phyloP scores from a whole-genome alignment of 2,888 invertebrate genomes.

The Megaustenia siamemsis region DNA sequence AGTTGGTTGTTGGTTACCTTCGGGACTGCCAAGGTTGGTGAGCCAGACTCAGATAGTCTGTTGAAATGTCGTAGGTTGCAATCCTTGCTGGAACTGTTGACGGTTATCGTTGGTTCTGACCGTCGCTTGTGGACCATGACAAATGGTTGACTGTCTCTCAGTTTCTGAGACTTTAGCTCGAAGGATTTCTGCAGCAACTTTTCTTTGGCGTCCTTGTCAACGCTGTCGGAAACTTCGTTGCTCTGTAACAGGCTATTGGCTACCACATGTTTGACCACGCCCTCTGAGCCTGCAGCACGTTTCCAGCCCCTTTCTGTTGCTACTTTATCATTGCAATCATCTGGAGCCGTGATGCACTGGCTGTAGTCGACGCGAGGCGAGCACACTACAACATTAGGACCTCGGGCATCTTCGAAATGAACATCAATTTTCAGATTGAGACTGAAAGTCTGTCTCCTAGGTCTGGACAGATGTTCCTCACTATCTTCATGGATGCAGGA shows the following conservation, averaged over 20 bases:
- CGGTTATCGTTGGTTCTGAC: conserved; percentile 1
- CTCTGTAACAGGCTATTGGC: not conserved
- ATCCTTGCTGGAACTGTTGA: not conserved
- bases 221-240: not conserved
- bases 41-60: not conserved
- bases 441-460: conserved; percentile 32
- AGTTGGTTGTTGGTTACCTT: not conserved
- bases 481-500: not conserved
- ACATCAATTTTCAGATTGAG: conserved; percentile 50
- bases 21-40: not conserved
- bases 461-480: not conserved
- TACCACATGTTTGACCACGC: not conserved
- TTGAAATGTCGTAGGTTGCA: not conserved
- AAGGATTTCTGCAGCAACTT: conserved; percentile 33
- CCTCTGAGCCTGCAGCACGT: not conserved
- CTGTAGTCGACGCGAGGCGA: not conserved
- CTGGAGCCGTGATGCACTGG: not conserved
- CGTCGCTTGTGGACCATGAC: not conserved
- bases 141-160: not conserved
- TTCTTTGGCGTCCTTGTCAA: conserved; percentile 11
- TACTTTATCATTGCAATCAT: too few relatives aligned
- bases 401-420: conserved; percentile 18
- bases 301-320: not conserved
- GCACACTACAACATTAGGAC: not conserved
- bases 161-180: not conserved